Base-by-base conservation (phyloP, 1,140 invertebrate genomes). In the Drosophila sp. region DNA sequence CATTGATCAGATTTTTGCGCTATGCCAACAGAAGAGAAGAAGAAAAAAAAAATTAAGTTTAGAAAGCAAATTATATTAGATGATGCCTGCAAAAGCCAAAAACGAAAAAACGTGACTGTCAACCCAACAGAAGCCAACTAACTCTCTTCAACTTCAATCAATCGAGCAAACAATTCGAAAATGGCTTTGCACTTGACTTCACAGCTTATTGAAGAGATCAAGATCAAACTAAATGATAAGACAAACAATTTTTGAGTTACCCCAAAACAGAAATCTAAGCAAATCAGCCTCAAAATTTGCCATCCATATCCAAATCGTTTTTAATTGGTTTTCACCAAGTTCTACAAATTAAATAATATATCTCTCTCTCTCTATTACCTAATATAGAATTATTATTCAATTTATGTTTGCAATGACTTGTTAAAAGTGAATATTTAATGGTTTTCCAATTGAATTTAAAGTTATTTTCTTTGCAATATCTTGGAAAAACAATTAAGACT, bases 1-100 rank as follows among this genome's bases (percentile, higher is more conserved):
- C 56, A 58, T 58, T 35, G 56, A 58, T 58, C 56, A 58, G 33
- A 58, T 58, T 58, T 58, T 32, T 58, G 56, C 44, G 44, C 44
- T 27, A 50, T 47, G 44, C 44, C 44, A 47, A 5, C 44, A 47
- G 23, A 11, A 33, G 1, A n/a, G 2, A n/a, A 11, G 2, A 27
- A 47, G 25, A 47, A 25, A 47, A 23, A 47, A 57, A 35, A 25
- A 17, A 30, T 35, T 25, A 35, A 35, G 17, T 58, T 58, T 32
- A 35, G 56, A 58, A 58, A 58, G 56, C 56, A 58, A 58, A 58
- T 58, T 58, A 58, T 58, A 58, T 35, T 35, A 58, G 56, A 35
- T 58, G 56, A 58, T 58, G 30, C 27, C 27, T 33, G 17, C n/a
- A 47, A 47, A 47, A 38, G 35, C 35, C 8, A 2, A 38, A 38